Evolutionary conservation across 2,888 invertebrate species (phyloP), one percentile per base, ranked within the genome.

Genomic region (Eupsilia transversa): DNA sequence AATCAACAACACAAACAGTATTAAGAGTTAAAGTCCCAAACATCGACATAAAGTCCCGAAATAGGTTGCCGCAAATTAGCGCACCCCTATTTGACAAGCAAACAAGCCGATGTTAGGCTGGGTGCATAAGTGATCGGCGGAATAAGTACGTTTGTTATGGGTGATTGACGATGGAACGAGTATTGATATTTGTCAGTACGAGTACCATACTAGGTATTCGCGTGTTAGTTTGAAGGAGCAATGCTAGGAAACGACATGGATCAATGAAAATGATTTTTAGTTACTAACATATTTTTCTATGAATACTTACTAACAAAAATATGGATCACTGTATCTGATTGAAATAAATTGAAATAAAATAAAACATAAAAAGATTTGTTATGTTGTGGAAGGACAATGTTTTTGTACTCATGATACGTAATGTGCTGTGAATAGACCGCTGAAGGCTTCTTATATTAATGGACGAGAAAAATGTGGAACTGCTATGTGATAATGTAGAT

Each of bases 11-110:
- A 56, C 77, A 88, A 88, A 88, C 82, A 87, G 67, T 80, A 79
- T 81, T 84, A 85, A 30, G 33, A 78, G 71, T 66, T 84, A 78
- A 87, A 85, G 76, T 76, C 20, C 76, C 78, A 68, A 72, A 79
- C 81, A 75, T 82, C 82, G 74, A 72, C 87, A 89, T 91, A 90
- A 89, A 88, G 88, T 87, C 88, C 91, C 91, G 83, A 93, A 94
- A 92, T 92, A 90, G 89, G 89, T 82, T 77, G 76, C 83, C 87
- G 89, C 93, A 89, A 92, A 91, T 92, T 90, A 92, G 89, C 92
- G 86, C 93, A 89, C 94, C 94, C 93, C 89, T 93, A 90, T 94
- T 94, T 94, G 93, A 90, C 79, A 79, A 83, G 88, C 90, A 93
- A 93, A 93, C 90, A 89, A 65, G 77, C 7, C 72, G 49, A 77